Conservation (phyloP, 2,888 invertebrate genomes). For the Halictus ligatus region DNA sequence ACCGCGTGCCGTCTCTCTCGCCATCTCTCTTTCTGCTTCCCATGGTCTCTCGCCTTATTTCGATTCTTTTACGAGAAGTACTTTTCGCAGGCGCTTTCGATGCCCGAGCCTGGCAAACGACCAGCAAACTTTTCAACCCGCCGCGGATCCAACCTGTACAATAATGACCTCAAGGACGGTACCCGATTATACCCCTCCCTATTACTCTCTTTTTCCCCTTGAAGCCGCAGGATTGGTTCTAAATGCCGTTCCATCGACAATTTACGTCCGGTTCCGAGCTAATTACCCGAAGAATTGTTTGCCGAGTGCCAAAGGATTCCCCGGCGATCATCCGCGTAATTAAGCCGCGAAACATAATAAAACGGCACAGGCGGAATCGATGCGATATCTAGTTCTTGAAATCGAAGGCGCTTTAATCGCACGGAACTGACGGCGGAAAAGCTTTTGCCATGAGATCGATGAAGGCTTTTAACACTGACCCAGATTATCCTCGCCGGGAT, state of each 20-base stretch:
- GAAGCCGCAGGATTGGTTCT: conserved; percentile 28
- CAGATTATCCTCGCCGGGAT: neutral
- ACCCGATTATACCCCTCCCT: conserved; percentile 21
- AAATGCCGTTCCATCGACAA: conserved; percentile 48
- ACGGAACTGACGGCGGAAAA: neutral
- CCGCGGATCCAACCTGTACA: conserved; percentile 30
- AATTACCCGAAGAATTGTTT: conserved; percentile 56
- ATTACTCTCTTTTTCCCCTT: neutral
- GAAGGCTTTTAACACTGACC: conserved; percentile 2
- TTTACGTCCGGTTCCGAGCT: conserved; percentile 44
- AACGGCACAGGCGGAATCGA: neutral
- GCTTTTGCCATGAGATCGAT: neutral
- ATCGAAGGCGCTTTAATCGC: neutral
- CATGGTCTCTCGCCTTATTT: neutral
- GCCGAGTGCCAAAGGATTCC: conserved; percentile 42
- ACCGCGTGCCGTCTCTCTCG: neutral
- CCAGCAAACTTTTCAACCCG: conserved; percentile 49
- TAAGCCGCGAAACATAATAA: conserved; percentile 31
- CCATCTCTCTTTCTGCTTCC: neutral
- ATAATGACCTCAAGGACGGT: conserved; percentile 38
- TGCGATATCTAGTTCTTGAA: no score
- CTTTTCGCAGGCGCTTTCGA: conserved; percentile 23
- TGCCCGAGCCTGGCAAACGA: conserved; percentile 43
- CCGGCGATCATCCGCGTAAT: conserved; percentile 54
- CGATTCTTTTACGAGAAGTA: conserved; percentile 23